A percentile compares a stretch with the other conserved stretches of the same genome.
These are phyloP conservation scores for Mustela lutreola DNA, from an alignment of 2,113 vertebrate species.

Conservation along the genomic window DNA sequence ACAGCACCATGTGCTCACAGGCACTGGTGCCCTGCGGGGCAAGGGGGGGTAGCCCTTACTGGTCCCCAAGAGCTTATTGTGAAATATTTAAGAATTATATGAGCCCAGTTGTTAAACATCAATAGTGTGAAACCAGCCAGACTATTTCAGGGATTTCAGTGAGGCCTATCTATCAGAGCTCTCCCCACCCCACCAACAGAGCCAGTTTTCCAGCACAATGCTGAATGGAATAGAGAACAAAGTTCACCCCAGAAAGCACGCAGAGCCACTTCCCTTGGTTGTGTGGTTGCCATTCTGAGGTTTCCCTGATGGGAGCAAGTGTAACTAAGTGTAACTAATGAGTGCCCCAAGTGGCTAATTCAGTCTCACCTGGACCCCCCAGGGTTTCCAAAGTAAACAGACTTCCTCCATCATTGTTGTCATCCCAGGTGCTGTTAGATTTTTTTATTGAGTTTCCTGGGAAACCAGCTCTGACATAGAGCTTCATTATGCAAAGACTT, in stretches of 20 bases:
- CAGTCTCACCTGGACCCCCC: background rate
- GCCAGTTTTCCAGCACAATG: background rate
- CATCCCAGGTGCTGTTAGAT: background rate
- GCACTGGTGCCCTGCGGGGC: background rate
- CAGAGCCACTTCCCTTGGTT: background rate
- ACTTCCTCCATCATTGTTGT: background rate
- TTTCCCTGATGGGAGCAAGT: background rate
- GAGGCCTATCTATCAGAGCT: background rate
- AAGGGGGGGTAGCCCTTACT: background rate
- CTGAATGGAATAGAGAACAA: background rate
- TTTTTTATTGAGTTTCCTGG: background rate
- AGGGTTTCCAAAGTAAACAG: background rate
- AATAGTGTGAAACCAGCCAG: background rate
- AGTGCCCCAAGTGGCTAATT: background rate
- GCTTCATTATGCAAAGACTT: background rate
- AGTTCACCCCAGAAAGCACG: background rate
- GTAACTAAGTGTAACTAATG: background rate
- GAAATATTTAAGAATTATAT: slow-evolving; percentile 32
- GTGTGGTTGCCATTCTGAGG: background rate
- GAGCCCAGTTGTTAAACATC: background rate
- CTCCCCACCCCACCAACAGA: background rate
- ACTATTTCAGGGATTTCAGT: background rate
- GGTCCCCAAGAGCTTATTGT: background rate
- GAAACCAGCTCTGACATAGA: background rate
- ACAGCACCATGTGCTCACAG: background rate